These are phyloP conservation scores for Champsocephalus gunnari DNA, from an alignment of 2,797 vertebrate species.

Conservation along the genomic window DNA sequence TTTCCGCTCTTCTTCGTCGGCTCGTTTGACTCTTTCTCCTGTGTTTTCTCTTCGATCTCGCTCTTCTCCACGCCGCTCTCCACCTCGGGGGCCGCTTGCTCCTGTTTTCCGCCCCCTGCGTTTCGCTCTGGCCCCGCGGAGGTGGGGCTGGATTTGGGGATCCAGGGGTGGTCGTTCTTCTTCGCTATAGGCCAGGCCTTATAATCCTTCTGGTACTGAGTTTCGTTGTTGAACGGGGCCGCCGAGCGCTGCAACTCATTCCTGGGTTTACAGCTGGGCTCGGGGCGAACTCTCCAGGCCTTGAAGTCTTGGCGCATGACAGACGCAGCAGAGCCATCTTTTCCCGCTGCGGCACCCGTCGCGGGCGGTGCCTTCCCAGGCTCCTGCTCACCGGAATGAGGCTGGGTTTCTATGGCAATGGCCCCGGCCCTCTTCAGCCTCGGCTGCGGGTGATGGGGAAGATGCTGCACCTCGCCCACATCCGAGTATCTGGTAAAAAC, in stretches of 20 bases:
- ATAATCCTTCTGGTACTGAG: conserved; percentile 98
- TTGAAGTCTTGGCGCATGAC: conserved; percentile 97
- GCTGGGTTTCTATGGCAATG: conserved; percentile 89
- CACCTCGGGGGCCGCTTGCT: conserved; percentile 69
- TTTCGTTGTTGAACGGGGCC: conserved; percentile 90
- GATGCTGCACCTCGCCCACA: conserved; percentile 89
- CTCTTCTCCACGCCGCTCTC: conserved; percentile 86
- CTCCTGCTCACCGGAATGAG: conserved; percentile 82
- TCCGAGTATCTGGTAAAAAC: conserved; percentile 97
- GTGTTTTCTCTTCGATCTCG: conserved; percentile 84
- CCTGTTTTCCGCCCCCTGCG: conserved; percentile 51
- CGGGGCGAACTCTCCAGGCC: conserved; percentile 93
- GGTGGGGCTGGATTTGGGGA: conserved; percentile 88
- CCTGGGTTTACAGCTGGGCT: conserved; percentile 94
- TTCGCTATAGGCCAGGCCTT: conserved; percentile 96
- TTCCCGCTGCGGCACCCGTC: conserved; percentile 72
- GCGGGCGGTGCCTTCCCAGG: conserved; percentile 76
- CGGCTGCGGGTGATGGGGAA: conserved; percentile 81
- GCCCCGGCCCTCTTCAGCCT: conserved; percentile 72
- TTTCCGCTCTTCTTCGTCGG: conserved; percentile 65
- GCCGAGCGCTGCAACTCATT: conserved; percentile 92
- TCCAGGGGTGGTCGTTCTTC: conserved; percentile 96
- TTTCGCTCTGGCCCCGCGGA: conserved; percentile 58
- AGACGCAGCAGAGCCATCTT: conserved; percentile 85
- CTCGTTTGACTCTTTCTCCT: conserved; percentile 80